Conservation (phyloP, 2,797 vertebrate species). For the Platalea minor region DNA sequence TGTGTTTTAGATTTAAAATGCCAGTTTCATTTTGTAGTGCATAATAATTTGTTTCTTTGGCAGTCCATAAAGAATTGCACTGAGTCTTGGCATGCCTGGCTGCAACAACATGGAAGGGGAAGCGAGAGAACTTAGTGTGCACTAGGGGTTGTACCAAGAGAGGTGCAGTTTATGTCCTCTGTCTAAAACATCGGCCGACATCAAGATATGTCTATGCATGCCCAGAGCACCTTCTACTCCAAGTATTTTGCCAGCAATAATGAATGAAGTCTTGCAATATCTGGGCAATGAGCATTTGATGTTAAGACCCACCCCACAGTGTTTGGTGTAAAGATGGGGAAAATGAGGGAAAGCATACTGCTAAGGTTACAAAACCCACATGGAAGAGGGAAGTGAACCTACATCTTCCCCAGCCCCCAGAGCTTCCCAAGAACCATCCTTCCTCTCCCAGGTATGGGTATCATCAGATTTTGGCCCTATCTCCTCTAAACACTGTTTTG, state of each 20-base stretch:
- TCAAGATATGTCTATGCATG: not conserved
- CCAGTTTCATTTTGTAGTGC: conserved; percentile 69
- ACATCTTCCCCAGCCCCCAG: not conserved
- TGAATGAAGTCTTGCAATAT: not conserved
- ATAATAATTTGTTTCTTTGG: conserved; percentile 68
- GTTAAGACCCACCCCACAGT: not conserved
- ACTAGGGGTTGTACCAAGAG: not conserved
- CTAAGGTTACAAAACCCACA: not conserved
- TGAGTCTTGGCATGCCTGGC: not conserved
- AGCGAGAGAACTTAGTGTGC: not conserved
- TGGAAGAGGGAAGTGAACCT: not conserved
- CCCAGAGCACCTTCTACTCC: not conserved
- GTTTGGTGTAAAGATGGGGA: not conserved
- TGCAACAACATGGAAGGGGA: not conserved
- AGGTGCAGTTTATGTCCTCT: not conserved
- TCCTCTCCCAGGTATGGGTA: not conserved
- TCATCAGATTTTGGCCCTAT: not conserved
- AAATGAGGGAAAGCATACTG: not conserved
- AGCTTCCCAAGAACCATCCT: not conserved
- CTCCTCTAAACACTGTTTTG: not conserved
- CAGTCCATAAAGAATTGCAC: conserved; percentile 59
- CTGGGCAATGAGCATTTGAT: not conserved
- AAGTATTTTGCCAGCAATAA: not conserved
- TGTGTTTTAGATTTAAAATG: conserved; percentile 71
- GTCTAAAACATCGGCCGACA: not conserved